phyloP scores from a whole-genome alignment of 2,888 invertebrate species.

The Sepiola atlantica region DNA sequence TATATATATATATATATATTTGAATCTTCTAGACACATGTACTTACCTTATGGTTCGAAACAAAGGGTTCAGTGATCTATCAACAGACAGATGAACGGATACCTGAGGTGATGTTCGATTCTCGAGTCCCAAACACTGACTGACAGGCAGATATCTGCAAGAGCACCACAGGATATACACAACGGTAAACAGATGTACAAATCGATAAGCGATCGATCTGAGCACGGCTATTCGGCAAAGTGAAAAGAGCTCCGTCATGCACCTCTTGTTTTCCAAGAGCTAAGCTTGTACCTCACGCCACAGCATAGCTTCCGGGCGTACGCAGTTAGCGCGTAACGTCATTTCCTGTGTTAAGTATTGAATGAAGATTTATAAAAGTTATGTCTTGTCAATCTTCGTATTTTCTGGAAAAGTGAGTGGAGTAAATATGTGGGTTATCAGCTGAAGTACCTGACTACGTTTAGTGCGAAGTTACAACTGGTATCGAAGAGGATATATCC shows the following conservation, averaged over 20 bases:
- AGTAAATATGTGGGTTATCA: too few relatives aligned
- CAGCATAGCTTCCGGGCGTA: neutral
- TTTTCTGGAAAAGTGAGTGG: neutral
- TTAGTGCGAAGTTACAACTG: too few relatives aligned
- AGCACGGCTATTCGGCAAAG: neutral
- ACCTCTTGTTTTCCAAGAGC: neutral
- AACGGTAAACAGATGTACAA: neutral
- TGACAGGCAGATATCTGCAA: neutral
- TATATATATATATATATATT: too few relatives aligned
- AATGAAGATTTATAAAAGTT: neutral
- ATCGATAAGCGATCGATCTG: neutral
- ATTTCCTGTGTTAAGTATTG: neutral
- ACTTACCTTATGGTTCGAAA: neutral
- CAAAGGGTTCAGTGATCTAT: neutral
- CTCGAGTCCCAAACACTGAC: neutral
- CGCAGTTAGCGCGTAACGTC: neutral
- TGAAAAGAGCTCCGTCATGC: neutral
- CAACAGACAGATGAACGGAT: neutral
- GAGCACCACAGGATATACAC: neutral
- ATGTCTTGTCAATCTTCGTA: neutral
- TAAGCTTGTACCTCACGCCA: neutral
- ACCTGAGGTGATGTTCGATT: neutral
- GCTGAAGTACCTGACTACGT: too few relatives aligned
- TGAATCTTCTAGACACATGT: too few relatives aligned
- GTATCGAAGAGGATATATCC: too few relatives aligned